Base-by-base conservation (phyloP, 1,140 invertebrate species). In the Bombus soroeensis region DNA sequence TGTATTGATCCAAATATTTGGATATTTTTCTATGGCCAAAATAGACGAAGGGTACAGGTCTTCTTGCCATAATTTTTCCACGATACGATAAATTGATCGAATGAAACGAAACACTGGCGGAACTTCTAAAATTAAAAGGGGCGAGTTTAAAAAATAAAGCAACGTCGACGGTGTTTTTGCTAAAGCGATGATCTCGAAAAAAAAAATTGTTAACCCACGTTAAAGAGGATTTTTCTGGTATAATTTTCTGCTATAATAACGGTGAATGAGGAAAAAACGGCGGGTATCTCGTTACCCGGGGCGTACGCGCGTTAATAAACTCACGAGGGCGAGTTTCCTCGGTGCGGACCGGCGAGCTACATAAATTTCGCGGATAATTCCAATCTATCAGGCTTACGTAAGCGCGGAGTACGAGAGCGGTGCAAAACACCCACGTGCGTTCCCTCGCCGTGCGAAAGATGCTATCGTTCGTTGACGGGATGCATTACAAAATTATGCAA, bases 401-500 rank as follows among this genome's bases (percentile, higher is more conserved):
- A 85, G 57, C 78, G 71, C n/a, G 41, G 59, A n/a, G 53, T 53
- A 39, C 25, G 34, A 25, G 71, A 73, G 28, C 70, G 37, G 79
- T 43, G 79, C 68, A 71, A 81, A 80, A 81, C 88, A 77, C 88
- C 88, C 88, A 89, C 88, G 88, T 80, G 84, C 88, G 84, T 89
- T 89, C 82, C 80, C 88, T 79, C 39, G 87, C 88, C 59, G 80
- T 89, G 89, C 89, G 88, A 90, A 89, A 90, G 89, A 90, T 90
- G 66, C 68, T 90, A 90, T 90, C 89, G 77, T 39, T 37, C 81
- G 85, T 43, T 83, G 89, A 90, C 89, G 88, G 88, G 89, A 90
- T 87, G 89, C 88, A 78, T 89, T 90, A 90, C 89, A 90, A 87
- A 90, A 90, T 90, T 90, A 90, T 90, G 88, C 89, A 90, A 90